Conservation (phyloP, 2,888 invertebrate genomes). For the Synergus laeviventris region DNA sequence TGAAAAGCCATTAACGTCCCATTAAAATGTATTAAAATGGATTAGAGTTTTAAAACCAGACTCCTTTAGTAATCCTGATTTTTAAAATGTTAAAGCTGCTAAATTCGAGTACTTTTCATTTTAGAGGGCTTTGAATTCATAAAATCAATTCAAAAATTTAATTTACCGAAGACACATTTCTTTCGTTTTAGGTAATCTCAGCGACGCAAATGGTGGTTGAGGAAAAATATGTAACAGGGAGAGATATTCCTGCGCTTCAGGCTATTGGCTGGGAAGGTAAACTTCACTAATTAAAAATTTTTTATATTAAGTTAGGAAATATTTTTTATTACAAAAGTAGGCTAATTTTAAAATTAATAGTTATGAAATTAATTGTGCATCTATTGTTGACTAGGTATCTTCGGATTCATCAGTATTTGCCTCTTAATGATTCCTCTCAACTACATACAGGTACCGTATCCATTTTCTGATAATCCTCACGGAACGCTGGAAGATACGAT, state of each 20-base stretch:
- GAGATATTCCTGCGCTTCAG: conserved; percentile 92
- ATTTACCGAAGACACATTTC: background rate
- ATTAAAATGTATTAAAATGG: too few species aligned
- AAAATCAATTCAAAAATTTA: too few species aligned
- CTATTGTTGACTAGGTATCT: conserved; percentile 77
- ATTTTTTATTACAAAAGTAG: background rate
- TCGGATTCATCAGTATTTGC: conserved; percentile 82
- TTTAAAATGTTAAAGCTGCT: background rate
- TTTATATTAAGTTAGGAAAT: background rate
- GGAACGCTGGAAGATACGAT: conserved; percentile 89
- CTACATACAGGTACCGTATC: conserved; percentile 85
- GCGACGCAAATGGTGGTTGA: conserved; percentile 96
- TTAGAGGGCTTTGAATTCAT: too few species aligned
- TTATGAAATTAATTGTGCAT: background rate
- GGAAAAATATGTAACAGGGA: conserved; percentile 90
- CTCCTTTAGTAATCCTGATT: too few species aligned
- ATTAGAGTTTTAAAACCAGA: too few species aligned
- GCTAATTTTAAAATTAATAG: background rate
- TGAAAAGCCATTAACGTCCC: too few species aligned
- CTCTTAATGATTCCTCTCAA: conserved; percentile 87
- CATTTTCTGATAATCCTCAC: conserved; percentile 86
- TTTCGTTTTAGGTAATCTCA: conserved; percentile 82
- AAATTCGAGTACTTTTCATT: too few species aligned
- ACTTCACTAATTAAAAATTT: conserved; percentile 18
- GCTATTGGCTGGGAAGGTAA: conserved; percentile 96